Evolutionary conservation across 2,113 vertebrate genomes (phyloP).

Genomic region (Alexandromys fortis): DNA sequence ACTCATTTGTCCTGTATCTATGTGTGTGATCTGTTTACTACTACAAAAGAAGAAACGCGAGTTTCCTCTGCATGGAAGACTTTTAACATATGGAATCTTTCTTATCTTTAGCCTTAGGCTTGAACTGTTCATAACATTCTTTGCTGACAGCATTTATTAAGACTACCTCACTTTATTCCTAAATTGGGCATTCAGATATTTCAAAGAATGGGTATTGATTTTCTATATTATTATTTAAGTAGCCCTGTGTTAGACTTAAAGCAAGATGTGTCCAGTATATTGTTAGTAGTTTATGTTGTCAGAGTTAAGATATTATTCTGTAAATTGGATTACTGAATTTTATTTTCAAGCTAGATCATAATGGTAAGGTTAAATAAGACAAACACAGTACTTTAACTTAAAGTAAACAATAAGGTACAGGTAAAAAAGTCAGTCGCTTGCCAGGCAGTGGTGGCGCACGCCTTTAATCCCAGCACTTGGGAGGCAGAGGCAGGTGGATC

Average conservation of each 20-base stretch:
- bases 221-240: slow-evolving; percentile 47
- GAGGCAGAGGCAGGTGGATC: too few relatives aligned
- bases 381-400: slow-evolving; percentile 45
- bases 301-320: slow-evolving; percentile 1
- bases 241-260: slow-evolving; percentile 53
- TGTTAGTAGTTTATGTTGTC: slow-evolving; percentile 63
- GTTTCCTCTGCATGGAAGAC: slow-evolving; percentile 62
- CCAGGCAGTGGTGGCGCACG: too few relatives aligned
- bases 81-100: slow-evolving; percentile 74
- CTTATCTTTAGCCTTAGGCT: slow-evolving; percentile 68
- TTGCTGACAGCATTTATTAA: slow-evolving; percentile 61
- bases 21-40: slow-evolving; percentile 42
- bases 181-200: slow-evolving; percentile 37
- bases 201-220: slow-evolving; percentile 34
- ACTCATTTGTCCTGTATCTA: slow-evolving; percentile 38
- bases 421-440: slow-evolving; percentile 48
- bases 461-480: too few relatives aligned
- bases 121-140: slow-evolving; percentile 68
- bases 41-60: slow-evolving; percentile 4
- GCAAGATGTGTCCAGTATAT: slow-evolving; percentile 30
- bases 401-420: slow-evolving; percentile 30
- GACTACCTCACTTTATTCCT: slow-evolving; percentile 55
- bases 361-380: slow-evolving; percentile 16
- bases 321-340: slow-evolving; percentile 58
- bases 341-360: slow-evolving; percentile 55